Conservation (phyloP, 2,797 vertebrate species). For the Schizothorax lantsangensis region DNA sequence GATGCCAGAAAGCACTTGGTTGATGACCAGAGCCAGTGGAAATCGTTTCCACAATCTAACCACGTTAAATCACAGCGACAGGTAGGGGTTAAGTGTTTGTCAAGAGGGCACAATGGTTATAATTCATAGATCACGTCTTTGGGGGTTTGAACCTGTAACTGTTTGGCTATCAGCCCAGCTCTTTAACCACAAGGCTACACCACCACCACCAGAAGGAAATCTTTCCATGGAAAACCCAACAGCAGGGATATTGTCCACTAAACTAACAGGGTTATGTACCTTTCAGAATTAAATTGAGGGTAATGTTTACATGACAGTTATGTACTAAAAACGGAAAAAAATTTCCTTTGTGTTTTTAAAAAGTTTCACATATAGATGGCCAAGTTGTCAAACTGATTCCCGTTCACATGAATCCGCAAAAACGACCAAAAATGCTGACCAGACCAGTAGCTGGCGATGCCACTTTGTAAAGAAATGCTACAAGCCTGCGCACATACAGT, state of each 20-base stretch:
- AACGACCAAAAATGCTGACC: neutral
- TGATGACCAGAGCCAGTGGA: slow-evolving; percentile 16
- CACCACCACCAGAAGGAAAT: slow-evolving; percentile 6
- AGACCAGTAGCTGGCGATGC: neutral
- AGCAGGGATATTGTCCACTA: slow-evolving; percentile 16
- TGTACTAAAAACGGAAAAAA: neutral
- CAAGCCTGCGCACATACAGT: too few species aligned
- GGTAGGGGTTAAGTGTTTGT: slow-evolving; percentile 17
- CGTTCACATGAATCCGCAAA: neutral
- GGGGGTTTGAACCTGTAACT: slow-evolving; percentile 37
- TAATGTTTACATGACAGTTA: neutral
- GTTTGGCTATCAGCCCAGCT: slow-evolving; percentile 12
- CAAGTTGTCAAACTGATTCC: neutral
- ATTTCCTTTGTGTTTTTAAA: neutral
- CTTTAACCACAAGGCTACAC: slow-evolving; percentile 17
- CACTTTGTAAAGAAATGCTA: neutral
- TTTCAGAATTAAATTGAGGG: neutral
- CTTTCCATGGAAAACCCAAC: slow-evolving; percentile 13
- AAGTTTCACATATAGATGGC: neutral
- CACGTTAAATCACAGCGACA: neutral
- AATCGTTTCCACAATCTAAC: slow-evolving; percentile 20
- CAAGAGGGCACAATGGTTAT: slow-evolving; percentile 20
- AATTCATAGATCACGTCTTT: neutral
- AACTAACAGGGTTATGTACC: neutral
- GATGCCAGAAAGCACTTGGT: slow-evolving; percentile 11